Conservation (phyloP, 2,113 vertebrate species). For the Scalopus aquaticus region DNA sequence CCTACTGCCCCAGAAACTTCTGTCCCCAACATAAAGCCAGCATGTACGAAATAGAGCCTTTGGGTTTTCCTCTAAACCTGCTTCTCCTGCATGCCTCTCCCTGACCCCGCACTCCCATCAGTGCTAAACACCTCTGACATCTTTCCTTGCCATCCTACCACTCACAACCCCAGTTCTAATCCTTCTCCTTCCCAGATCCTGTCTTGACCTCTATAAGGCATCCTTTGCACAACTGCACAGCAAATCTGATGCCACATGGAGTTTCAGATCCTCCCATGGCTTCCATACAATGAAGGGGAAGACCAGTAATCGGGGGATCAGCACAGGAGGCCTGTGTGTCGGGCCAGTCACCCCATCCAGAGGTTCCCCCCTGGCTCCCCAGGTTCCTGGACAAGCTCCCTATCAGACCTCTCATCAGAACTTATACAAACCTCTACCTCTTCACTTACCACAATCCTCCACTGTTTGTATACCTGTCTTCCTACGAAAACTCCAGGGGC, state of each 20-base stretch:
- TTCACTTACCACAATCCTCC: neutral
- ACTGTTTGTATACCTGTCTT: neutral
- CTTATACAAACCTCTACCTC: neutral
- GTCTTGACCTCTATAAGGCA: neutral
- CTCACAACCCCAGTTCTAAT: neutral
- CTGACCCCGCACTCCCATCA: neutral
- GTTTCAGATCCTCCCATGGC: neutral
- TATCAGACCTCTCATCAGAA: neutral
- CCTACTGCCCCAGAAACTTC: neutral
- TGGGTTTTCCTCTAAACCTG: neutral
- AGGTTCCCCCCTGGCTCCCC: neutral
- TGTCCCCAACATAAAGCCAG: neutral
- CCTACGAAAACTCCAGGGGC: neutral
- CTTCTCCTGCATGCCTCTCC: neutral
- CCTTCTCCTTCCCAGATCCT: neutral
- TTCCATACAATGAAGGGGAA: neutral
- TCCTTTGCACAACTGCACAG: neutral
- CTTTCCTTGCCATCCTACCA: neutral
- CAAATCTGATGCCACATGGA: neutral
- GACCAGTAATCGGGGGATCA: neutral
- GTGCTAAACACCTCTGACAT: neutral
- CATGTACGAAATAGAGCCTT: neutral
- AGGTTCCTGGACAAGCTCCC: neutral
- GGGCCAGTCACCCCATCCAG: neutral
- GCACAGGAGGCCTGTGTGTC: neutral